Evolutionary conservation across 2,797 vertebrate species (phyloP).

Genomic region (Bucorvus abyssinicus): DNA sequence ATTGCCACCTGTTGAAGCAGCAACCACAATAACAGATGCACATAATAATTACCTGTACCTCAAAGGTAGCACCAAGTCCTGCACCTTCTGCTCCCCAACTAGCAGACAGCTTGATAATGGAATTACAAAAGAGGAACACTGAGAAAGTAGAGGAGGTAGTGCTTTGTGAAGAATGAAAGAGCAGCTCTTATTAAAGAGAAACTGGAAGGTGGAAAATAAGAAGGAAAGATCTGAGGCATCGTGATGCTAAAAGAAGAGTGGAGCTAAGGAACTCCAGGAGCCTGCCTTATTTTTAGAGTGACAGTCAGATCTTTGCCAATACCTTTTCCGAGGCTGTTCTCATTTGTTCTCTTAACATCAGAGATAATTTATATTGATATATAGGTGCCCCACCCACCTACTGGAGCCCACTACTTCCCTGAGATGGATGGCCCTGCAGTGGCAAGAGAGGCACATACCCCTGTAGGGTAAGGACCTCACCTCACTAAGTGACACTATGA

Average conservation of each 20-base stretch:
- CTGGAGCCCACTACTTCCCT: background rate
- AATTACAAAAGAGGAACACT: slow-evolving; percentile 5
- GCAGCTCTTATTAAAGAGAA: slow-evolving; percentile 10
- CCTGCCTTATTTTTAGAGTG: background rate
- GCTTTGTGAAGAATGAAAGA: background rate
- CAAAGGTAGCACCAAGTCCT: slow-evolving; percentile 54
- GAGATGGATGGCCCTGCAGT: background rate
- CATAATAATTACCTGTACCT: slow-evolving; percentile 62
- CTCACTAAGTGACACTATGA: background rate
- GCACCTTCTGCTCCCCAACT: slow-evolving; percentile 56
- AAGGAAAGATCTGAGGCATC: slow-evolving; percentile 32
- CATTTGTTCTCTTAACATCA: background rate
- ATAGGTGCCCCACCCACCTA: background rate
- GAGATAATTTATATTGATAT: background rate
- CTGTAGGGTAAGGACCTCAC: background rate
- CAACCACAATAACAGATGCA: slow-evolving; percentile 59
- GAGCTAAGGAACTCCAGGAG: background rate
- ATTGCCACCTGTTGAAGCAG: slow-evolving; percentile 55
- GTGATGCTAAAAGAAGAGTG: background rate
- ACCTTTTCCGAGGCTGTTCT: background rate
- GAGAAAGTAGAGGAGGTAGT: background rate
- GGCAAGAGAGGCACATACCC: background rate
- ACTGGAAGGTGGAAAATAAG: slow-evolving; percentile 14
- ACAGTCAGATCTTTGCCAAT: background rate
- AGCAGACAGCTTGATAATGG: slow-evolving; percentile 37